phyloP scores from a whole-genome alignment of 2,113 vertebrate genomes.

The Syrmaticus mikado region DNA sequence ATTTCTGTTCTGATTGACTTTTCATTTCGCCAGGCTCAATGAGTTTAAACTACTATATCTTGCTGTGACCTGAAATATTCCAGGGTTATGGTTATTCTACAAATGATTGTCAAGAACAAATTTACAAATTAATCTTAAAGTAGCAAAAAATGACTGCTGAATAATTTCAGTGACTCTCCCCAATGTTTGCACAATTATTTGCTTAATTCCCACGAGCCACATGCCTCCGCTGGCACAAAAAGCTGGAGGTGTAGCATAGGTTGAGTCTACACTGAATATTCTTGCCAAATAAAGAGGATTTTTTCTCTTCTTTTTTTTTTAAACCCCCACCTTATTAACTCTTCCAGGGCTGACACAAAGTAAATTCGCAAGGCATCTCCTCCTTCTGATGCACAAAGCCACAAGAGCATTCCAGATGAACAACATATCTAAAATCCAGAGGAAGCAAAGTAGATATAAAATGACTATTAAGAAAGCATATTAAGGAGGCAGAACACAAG shows the following conservation, averaged over 20 bases:
- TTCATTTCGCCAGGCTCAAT: neutral
- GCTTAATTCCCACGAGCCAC: slow-evolving; percentile 42
- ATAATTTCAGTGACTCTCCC: neutral
- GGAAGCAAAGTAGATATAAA: neutral
- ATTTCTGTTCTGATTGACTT: slow-evolving; percentile 16
- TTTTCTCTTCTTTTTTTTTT: neutral
- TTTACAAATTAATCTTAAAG: slow-evolving; percentile 66
- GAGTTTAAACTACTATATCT: neutral
- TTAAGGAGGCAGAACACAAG: neutral
- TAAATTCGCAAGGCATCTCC: neutral
- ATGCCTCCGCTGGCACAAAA: neutral
- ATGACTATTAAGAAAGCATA: neutral
- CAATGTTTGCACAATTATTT: slow-evolving; percentile 57
- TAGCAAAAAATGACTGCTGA: neutral
- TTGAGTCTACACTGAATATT: neutral
- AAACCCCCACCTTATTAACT: neutral
- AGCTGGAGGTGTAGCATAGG: neutral
- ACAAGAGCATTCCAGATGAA: rapidly evolving
- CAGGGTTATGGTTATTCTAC: slow-evolving; percentile 30
- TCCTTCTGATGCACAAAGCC: rapidly evolving
- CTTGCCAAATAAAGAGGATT: neutral
- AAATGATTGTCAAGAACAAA: slow-evolving; percentile 61
- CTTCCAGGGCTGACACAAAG: neutral
- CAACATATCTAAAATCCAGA: neutral
- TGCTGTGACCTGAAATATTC: neutral